Evolutionary conservation across 2,797 vertebrate genomes (phyloP).

Genomic region (Telmatherina bonti): DNA sequence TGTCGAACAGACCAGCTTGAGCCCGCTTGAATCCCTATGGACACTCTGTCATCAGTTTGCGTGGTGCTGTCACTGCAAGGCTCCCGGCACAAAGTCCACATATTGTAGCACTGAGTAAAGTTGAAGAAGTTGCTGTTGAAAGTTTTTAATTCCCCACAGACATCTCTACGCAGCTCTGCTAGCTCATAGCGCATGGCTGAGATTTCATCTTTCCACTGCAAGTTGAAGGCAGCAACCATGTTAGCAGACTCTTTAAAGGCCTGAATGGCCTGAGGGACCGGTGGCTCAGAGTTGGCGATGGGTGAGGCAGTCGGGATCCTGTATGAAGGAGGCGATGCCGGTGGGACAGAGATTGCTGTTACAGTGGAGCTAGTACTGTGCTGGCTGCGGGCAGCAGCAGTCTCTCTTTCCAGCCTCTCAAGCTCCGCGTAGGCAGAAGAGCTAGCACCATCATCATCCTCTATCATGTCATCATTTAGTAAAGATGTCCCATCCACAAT

Average conservation of each 20-base stretch:
- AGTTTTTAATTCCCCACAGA: constrained; percentile 87
- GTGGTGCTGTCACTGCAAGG: constrained; percentile 80
- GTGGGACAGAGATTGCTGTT: constrained; percentile 86
- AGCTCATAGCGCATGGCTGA: constrained; percentile 88
- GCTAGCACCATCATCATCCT: constrained; percentile 87
- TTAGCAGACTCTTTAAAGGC: constrained; percentile 88
- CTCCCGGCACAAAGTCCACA: constrained; percentile 87
- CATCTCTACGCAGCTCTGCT: constrained; percentile 85
- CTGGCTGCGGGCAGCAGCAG: constrained; percentile 84
- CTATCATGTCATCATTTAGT: constrained; percentile 88
- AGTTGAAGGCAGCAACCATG: constrained; percentile 87
- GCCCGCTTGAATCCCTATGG: constrained; percentile 85
- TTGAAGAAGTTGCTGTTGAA: constrained; percentile 91
- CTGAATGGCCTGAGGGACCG: constrained; percentile 86
- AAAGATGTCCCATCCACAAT: constrained; percentile 86
- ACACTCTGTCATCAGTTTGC: constrained; percentile 83
- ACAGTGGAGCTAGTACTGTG: constrained; percentile 89
- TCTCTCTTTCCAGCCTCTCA: constrained; percentile 85
- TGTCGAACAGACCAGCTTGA: constrained; percentile 83
- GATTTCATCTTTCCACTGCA: constrained; percentile 89
- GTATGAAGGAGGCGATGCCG: constrained; percentile 82
- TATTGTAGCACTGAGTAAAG: constrained; percentile 89
- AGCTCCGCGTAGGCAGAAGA: constrained; percentile 87
- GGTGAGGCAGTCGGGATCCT: constrained; percentile 76
- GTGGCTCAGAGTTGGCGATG: constrained; percentile 76